A percentile compares a stretch with the other conserved stretches of the same genome.
Conservation (phyloP, 2,113 vertebrate species). For the Saccopteryx bilineata region DNA sequence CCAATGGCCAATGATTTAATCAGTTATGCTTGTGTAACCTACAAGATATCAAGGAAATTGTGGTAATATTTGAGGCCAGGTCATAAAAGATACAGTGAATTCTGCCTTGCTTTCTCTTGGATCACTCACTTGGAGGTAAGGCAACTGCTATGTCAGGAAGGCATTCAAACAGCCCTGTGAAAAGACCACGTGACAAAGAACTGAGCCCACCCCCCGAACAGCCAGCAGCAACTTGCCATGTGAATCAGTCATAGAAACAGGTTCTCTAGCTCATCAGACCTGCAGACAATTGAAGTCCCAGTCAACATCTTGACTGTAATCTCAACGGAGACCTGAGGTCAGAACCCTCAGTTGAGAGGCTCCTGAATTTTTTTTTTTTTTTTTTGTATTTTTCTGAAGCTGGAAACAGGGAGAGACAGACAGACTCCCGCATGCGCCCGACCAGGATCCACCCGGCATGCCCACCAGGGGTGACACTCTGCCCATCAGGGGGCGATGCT, state of each 20-base stretch:
- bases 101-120: not conserved
- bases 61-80: not conserved
- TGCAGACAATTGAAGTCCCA: not conserved
- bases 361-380: not conserved
- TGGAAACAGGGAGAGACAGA: too few relatives aligned
- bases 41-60: slow-evolving; percentile 23
- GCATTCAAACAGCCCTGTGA: not conserved
- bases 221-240: not conserved
- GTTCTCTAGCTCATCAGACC: not conserved
- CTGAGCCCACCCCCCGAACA: not conserved
- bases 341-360: not conserved
- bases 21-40: not conserved
- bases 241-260: not conserved
- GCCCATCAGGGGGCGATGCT: too few relatives aligned
- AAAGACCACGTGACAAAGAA: not conserved
- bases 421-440: too few relatives aligned
- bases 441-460: too few relatives aligned
- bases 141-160: not conserved
- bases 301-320: not conserved
- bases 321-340: not conserved
- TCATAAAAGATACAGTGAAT: not conserved
- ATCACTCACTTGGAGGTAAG: not conserved
- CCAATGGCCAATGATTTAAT: not conserved
- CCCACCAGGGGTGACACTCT: too few relatives aligned
- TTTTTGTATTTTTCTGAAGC: too few relatives aligned